Evolutionary conservation across 2,888 invertebrate genomes (phyloP), one percentile per base, ranked within the genome.

Genomic region (Hydriomena furcata): DNA sequence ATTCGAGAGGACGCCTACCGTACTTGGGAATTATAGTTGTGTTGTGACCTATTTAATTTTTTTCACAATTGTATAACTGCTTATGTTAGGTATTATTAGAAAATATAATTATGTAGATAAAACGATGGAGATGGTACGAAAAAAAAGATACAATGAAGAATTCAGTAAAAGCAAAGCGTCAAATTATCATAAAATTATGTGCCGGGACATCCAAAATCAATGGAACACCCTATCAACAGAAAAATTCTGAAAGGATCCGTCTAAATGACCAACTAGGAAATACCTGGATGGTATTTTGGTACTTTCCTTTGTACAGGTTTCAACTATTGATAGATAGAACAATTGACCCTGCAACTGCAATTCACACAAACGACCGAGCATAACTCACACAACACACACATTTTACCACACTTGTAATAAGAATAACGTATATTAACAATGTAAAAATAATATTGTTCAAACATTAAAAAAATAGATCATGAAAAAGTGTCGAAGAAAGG

Each of bases 171-270:
- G 47, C 42, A 37, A 52, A 36, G 27, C 38, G 41, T 44, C 10
- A 35, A 24, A 35, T 2, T 30, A 23, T 13, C 11, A 32, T 51
- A 44, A 34, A 30, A 40, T 76, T 79, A 86, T 82, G 71, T 85
- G 88, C 91, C 83, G 83, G 81, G 82, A 84, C 84, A 83, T 68
- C 90, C 84, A 76, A 69, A 73, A 82, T 83, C 90, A 84, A 82
- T 82, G 71, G 53, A 63, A 64, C 75, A 88, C 82, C 83, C 90
- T 83, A 90, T 85, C 85, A 82, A 85, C 76, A 45, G 54, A 32
- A 49, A 41, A 60, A 60, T 66, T 71, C 60, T 57, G 23, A 28
- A 12, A 41, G 24, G 27, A n/a, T 32, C 8, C 7, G 8, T 20
- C 8, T 1, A 8, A 32, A 21, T 5, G 2, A 13, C 17, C 17